phyloP scores from a whole-genome alignment of 2,888 invertebrate species.

The Noctua janthina region DNA sequence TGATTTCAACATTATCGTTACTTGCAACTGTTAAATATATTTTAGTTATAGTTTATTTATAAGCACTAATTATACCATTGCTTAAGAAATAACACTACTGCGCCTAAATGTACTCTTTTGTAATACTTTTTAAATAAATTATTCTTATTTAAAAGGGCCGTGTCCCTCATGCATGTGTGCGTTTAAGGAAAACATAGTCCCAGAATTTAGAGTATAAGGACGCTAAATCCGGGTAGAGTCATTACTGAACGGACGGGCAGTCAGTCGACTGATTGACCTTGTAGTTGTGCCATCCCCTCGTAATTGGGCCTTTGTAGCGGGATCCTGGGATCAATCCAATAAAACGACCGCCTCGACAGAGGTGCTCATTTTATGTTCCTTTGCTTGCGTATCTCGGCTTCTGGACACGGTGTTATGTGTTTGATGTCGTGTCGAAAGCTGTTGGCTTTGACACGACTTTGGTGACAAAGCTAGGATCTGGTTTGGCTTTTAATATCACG shows the following conservation, averaged over 20 bases:
- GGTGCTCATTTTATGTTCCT: constrained; percentile 75
- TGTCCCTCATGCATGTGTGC: constrained; percentile 19
- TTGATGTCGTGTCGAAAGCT: constrained; percentile 25
- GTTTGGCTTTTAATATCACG: constrained; percentile 12
- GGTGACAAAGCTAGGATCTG: constrained; percentile 36
- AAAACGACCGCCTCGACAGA: constrained; percentile 74
- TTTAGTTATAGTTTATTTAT: too few species aligned
- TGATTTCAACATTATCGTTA: too few species aligned
- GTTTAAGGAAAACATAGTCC: constrained; percentile 52
- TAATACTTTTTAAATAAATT: too few species aligned
- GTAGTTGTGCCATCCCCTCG: constrained; percentile 79
- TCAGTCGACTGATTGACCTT: constrained; percentile 79
- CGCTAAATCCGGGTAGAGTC: constrained; percentile 66
- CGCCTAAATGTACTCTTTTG: too few species aligned
- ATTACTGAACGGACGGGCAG: constrained; percentile 67
- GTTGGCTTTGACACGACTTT: constrained; percentile 22
- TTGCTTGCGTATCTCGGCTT: constrained; percentile 66
- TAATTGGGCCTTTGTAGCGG: constrained; percentile 86
- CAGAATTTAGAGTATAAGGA: constrained; percentile 54
- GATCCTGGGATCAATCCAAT: constrained; percentile 83
- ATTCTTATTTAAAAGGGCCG: background rate
- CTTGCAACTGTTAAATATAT: too few species aligned
- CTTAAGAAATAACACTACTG: too few species aligned
- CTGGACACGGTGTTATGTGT: constrained; percentile 58
- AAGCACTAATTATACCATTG: too few species aligned